Evolutionary conservation across 2,888 invertebrate genomes (phyloP), one percentile per base, ranked within the genome.

Genomic region (Drosophila algonquin): DNA sequence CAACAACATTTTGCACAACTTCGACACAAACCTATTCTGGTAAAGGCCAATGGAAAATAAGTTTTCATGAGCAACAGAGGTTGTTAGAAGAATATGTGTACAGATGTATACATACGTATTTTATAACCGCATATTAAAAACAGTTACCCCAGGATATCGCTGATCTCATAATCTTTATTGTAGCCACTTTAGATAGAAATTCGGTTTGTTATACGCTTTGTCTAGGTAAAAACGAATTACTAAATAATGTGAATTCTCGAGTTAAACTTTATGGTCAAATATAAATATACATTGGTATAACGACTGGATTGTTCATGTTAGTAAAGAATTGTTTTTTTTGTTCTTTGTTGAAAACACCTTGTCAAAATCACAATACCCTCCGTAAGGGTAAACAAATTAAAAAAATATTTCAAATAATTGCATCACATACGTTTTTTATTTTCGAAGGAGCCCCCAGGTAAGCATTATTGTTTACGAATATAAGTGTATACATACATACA

Each of bases 401-500:
- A 10, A 32, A 32, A 32, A 12, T 12, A 32, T 12, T 12, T 30
- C 30, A 30, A 30, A 30, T 30, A 30, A 30, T 32, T 32, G 10
- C 32, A 54, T 21, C n/a, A n/a, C 6, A 16, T 21, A 18, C 30
- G 16, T 48, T 55, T 52, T 35, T 52, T 57, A 40, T n/a, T 40
- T 40, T 6, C n/a, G 14, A 40, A n/a, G 40, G 40, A 14, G 14
- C 14, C 14, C 14, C 32, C 32, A 32, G 10, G 40, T 40, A 40
- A 40, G 14, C 24, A 50, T 24, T n/a, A 50, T 69, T 72, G 72
- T 69, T 71, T 72, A 69, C 72, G 60, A 59, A 72, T 60, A 16
- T 50, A 53, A 52, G 53, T 59, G 51, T 24, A 54, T 71, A 60
- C 71, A 60, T 71, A 59, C 47, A 53, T 48, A 48, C 46, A 45